These are phyloP conservation scores for Eublepharis macularius DNA, from an alignment of 2,113 vertebrate species.

Conservation along the genomic window DNA sequence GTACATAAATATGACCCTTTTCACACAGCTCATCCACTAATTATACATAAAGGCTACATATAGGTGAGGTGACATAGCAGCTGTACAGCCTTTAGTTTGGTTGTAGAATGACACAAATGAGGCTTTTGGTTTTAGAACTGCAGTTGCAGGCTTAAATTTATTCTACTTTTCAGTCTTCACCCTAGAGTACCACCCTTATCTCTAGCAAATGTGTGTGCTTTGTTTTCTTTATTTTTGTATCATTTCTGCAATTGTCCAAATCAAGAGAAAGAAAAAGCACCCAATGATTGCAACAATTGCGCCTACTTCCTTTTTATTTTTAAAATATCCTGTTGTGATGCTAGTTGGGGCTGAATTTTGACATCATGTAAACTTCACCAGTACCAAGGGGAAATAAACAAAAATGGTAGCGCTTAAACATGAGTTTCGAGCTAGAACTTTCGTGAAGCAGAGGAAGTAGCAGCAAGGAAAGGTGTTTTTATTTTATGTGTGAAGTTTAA, in stretches of 20 bases:
- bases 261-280: background rate
- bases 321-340: background rate
- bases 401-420: background rate
- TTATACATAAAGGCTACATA: background rate
- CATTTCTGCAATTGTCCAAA: slow-evolving; percentile 5
- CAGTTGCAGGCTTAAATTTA: background rate
- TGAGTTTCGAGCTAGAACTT: background rate
- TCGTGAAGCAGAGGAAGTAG: background rate
- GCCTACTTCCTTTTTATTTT: background rate
- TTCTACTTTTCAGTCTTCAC: background rate
- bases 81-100: background rate
- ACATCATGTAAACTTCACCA: background rate
- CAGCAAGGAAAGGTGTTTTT: background rate
- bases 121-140: background rate
- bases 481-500: no score
- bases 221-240: background rate
- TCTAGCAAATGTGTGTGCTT: background rate
- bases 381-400: background rate
- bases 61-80: no score
- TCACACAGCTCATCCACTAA: background rate
- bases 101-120: background rate
- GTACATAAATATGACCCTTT: background rate
- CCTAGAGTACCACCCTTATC: background rate
- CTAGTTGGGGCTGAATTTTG: background rate
- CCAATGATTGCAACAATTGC: background rate